Conservation (phyloP, 1,140 invertebrate species). For the Polypedilum vanderplanki region DNA sequence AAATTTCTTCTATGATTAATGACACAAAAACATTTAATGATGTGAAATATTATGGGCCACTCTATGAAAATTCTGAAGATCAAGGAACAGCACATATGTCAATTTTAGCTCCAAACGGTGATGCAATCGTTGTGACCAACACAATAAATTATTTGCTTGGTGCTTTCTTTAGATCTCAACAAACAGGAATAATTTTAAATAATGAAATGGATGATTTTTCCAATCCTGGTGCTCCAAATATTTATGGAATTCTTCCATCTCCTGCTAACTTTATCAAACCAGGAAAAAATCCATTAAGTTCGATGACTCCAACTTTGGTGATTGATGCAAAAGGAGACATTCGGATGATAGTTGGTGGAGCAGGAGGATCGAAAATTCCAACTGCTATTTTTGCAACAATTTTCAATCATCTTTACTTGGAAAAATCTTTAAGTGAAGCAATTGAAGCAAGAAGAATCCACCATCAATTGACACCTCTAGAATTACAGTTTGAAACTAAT, state of each 20-base stretch:
- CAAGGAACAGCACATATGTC: constrained; percentile 88
- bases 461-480: constrained; percentile 87
- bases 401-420: constrained; percentile 66
- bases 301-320: constrained; percentile 83
- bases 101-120: too few relatives aligned
- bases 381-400: constrained; percentile 71
- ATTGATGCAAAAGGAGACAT: too few relatives aligned
- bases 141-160: constrained; percentile 74
- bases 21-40: constrained; percentile 59
- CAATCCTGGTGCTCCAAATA: constrained; percentile 66
- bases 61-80: constrained; percentile 53
- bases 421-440: constrained; percentile 65
- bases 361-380: constrained; percentile 88
- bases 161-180: constrained; percentile 61
- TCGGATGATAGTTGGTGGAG: constrained; percentile 77
- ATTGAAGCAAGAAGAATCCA: constrained; percentile 79
- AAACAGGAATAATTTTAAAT: constrained; percentile 89
- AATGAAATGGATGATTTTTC: constrained; percentile 96
- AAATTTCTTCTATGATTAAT: constrained; percentile 50
- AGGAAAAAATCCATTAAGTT: constrained; percentile 87
- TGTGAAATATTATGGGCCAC: constrained; percentile 59
- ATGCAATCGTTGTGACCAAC: constrained; percentile 88
- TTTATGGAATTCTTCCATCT: constrained; percentile 71
- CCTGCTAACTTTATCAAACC: constrained; percentile 74
- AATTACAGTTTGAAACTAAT: constrained; percentile 66